Conservation (phyloP, 2,888 invertebrate species). For the Drosophila limbata region DNA sequence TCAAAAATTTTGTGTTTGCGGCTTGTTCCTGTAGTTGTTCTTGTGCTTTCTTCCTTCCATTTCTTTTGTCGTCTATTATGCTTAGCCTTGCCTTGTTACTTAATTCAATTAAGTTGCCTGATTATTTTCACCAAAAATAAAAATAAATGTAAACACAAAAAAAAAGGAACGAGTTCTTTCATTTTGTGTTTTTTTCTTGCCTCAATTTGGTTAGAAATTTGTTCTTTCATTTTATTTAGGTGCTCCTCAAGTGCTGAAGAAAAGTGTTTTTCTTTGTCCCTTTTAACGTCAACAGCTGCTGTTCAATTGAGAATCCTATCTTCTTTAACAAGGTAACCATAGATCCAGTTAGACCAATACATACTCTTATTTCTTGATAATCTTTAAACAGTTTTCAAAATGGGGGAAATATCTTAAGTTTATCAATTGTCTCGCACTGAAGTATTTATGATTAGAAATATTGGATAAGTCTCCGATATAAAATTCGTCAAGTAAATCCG, state of each 20-base stretch:
- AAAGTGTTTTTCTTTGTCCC: constrained; percentile 2
- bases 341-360: too few relatives aligned
- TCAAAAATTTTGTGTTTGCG: constrained; percentile 33
- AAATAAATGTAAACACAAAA: constrained; percentile 21
- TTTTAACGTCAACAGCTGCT: constrained; percentile 10
- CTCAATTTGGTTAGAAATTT: constrained; percentile 40
- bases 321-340: not conserved
- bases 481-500: not conserved
- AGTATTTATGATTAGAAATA: not conserved
- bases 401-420: not conserved
- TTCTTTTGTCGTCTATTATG: constrained; percentile 58
- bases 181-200: constrained; percentile 5
- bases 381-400: not conserved
- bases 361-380: not conserved
- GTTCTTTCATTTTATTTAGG: constrained; percentile 30
- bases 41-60: constrained; percentile 34
- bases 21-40: constrained; percentile 33
- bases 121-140: constrained; percentile 65
- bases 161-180: not conserved
- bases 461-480: not conserved
- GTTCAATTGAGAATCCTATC: not conserved
- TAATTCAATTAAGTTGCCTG: constrained; percentile 77
- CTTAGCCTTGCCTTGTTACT: constrained; percentile 37
- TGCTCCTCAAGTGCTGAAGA: constrained; percentile 37
- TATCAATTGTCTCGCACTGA: not conserved